Evolutionary conservation across 2,113 vertebrate genomes (phyloP).

Genomic region (Sinocyclocheilus anophthalmus): DNA sequence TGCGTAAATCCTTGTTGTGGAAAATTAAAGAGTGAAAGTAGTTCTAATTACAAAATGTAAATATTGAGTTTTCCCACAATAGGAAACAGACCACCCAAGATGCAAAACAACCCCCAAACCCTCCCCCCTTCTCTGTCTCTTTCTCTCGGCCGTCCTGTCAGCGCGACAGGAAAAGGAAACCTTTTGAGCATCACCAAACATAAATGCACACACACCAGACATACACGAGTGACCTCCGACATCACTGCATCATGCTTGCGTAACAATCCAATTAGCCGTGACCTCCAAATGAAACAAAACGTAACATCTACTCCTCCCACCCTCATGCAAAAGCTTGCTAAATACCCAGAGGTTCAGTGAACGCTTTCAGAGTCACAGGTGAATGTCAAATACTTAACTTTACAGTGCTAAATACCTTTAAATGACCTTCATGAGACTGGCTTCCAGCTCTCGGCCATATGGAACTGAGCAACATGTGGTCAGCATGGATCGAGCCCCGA

Average conservation of each 20-base stretch:
- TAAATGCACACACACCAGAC: not conserved
- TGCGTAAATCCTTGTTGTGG: slow-evolving; percentile 74
- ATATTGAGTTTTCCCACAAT: slow-evolving; percentile 88
- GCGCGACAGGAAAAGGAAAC: slow-evolving; percentile 59
- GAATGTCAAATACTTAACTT: slow-evolving; percentile 77
- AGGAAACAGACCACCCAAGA: slow-evolving; percentile 83
- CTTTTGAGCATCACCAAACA: slow-evolving; percentile 67
- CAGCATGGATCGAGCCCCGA: not conserved
- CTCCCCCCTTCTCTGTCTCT: slow-evolving; percentile 63
- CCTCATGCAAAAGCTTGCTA: not conserved
- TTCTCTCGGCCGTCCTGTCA: slow-evolving; percentile 49
- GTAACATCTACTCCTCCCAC: not conserved
- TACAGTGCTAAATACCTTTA: slow-evolving; percentile 73
- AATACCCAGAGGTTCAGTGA: not conserved
- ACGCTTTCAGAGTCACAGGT: slow-evolving; percentile 60
- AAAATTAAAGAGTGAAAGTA: slow-evolving; percentile 80
- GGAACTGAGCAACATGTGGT: slow-evolving; percentile 26
- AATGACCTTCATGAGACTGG: slow-evolving; percentile 52
- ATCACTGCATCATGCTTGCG: not conserved
- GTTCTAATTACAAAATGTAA: slow-evolving; percentile 86
- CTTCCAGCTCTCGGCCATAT: slow-evolving; percentile 26
- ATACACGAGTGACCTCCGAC: not conserved
- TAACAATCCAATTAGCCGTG: not conserved
- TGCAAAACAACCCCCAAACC: slow-evolving; percentile 77
- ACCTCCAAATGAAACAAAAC: not conserved